A percentile compares a stretch with the other conserved stretches of the same genome.
Evolutionary conservation across 2,113 vertebrate genomes (phyloP).

Genomic region (Lepisosteus oculatus): DNA sequence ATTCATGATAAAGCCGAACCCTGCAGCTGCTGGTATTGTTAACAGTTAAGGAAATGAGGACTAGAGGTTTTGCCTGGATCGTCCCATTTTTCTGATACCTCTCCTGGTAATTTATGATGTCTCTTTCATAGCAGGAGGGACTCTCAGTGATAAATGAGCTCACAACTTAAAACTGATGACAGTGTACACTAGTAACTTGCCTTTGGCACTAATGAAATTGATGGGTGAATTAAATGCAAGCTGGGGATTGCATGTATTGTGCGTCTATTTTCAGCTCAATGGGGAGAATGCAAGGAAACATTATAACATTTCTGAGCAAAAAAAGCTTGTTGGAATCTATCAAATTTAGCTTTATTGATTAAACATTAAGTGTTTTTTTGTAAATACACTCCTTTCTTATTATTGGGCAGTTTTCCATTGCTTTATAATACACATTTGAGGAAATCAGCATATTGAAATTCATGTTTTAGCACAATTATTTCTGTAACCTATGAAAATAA

Average conservation of each 20-base stretch:
- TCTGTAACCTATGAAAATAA: too few relatives aligned
- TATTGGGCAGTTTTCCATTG: neutral
- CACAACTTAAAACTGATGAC: slow-evolving; percentile 29
- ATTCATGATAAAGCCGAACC: too few relatives aligned
- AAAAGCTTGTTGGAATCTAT: slow-evolving; percentile 27
- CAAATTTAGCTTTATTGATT: slow-evolving; percentile 37
- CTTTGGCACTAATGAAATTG: slow-evolving; percentile 14
- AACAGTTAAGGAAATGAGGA: neutral
- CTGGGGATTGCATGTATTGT: neutral
- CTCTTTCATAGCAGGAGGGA: slow-evolving; percentile 21
- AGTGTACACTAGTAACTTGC: slow-evolving; percentile 16
- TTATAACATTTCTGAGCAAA: slow-evolving; percentile 1
- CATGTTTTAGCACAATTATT: too few relatives aligned
- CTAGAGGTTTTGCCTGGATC: neutral
- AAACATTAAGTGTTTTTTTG: slow-evolving; percentile 27
- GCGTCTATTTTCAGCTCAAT: slow-evolving; percentile 28
- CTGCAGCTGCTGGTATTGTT: neutral
- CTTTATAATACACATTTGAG: too few relatives aligned
- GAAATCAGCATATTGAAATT: too few relatives aligned
- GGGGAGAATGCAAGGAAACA: slow-evolving; percentile 5
- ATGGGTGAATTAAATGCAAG: slow-evolving; percentile 20
- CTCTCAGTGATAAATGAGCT: slow-evolving; percentile 39
- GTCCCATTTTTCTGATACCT: neutral
- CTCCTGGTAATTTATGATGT: slow-evolving; percentile 12
- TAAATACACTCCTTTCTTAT: slow-evolving; percentile 1